Conservation (phyloP, 92 coral and sea anemone genomes). For the Porites rus region DNA sequence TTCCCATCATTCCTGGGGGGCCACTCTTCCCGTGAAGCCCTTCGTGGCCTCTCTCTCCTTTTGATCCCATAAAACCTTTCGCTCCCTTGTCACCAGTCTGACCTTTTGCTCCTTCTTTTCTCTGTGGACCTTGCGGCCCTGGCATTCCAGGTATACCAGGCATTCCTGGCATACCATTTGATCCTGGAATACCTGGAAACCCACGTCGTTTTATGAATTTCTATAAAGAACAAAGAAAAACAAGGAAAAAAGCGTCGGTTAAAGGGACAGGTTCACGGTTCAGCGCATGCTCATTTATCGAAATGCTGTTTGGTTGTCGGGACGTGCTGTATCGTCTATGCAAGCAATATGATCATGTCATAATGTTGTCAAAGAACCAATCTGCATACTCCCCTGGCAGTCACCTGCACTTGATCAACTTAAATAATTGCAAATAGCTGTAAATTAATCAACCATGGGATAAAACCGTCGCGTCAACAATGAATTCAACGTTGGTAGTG, state of each 20-base stretch:
- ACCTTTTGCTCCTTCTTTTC: neutral
- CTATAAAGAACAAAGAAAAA: neutral
- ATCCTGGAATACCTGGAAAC: neutral
- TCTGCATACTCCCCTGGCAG: too few relatives aligned
- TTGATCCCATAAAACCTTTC: neutral
- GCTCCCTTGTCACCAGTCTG: neutral
- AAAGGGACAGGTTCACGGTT: too few relatives aligned
- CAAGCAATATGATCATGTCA: too few relatives aligned
- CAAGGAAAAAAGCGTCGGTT: neutral
- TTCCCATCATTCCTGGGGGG: neutral
- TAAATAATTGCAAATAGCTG: too few relatives aligned
- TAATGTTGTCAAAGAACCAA: too few relatives aligned
- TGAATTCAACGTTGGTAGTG: too few relatives aligned
- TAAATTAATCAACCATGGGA: too few relatives aligned
- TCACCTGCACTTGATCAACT: too few relatives aligned
- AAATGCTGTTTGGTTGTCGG: too few relatives aligned
- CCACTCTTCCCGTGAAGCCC: neutral
- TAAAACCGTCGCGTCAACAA: too few relatives aligned
- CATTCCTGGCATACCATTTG: neutral
- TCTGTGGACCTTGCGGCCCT: neutral
- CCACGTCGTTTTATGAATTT: neutral
- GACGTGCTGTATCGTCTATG: too few relatives aligned
- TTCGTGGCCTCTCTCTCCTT: conserved; percentile 4
- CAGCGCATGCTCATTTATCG: too few relatives aligned
- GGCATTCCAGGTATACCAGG: neutral